A percentile compares a stretch with the other conserved stretches of the same genome.
phyloP scores from a whole-genome alignment of 2,888 invertebrate genomes.

The Cylindroiulus punctatus region DNA sequence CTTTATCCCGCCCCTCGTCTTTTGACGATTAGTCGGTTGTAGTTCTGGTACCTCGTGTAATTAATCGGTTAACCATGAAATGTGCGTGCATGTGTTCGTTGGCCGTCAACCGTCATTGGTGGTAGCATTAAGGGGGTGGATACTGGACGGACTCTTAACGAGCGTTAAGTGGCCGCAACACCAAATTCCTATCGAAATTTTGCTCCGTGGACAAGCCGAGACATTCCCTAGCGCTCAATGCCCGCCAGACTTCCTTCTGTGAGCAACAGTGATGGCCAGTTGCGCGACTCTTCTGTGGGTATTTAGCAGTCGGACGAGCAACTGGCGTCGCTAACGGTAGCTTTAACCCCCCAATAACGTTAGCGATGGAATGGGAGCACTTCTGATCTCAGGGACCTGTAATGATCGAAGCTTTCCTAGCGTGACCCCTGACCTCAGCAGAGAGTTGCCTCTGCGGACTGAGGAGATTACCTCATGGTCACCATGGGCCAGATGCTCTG shows the following conservation, averaged over 20 bases:
- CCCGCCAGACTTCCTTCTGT: background rate
- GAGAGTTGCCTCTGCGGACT: background rate
- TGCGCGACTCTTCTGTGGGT: background rate
- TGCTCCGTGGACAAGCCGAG: background rate
- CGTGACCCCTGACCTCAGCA: background rate
- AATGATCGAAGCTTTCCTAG: background rate
- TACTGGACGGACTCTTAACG: background rate
- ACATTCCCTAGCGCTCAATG: constrained; percentile 1
- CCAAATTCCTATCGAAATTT: background rate
- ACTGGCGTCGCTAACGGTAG: background rate
- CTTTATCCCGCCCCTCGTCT: constrained; percentile 43
- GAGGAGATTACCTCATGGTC: background rate
- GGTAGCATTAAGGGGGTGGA: constrained; percentile 37
- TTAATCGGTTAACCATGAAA: constrained; percentile 45
- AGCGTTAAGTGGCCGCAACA: background rate
- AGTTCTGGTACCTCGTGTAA: constrained; percentile 38
- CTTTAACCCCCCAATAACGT: background rate
- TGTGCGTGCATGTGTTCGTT: constrained; percentile 41
- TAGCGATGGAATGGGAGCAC: background rate
- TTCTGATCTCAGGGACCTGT: background rate
- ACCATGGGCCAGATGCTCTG: background rate
- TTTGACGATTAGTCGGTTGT: constrained; percentile 44
- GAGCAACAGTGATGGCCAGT: background rate
- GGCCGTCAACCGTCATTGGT: constrained; percentile 40
- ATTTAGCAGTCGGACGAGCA: too few species aligned